Evolutionary conservation across 2,113 vertebrate species (phyloP).

Genomic region (Sterna hirundo): DNA sequence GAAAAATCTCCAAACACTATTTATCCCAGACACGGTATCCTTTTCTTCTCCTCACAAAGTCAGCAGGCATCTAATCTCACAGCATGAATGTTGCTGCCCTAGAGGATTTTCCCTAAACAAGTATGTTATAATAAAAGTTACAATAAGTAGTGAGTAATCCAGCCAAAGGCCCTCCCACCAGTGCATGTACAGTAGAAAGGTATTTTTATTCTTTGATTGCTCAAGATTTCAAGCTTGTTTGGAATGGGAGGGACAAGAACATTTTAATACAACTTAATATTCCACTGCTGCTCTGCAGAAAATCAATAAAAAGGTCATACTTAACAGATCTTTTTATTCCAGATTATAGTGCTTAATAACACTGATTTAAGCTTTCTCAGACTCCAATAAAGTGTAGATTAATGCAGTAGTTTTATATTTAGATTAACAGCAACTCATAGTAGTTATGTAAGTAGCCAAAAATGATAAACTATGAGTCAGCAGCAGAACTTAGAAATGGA

Average conservation of each 20-base stretch:
- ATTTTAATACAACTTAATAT: neutral
- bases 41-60: slow-evolving; percentile 23
- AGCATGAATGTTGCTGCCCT: neutral
- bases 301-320: neutral
- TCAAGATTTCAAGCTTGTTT: slow-evolving; percentile 20
- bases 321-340: neutral
- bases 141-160: slow-evolving; percentile 4
- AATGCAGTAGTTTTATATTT: neutral
- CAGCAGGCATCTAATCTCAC: slow-evolving; percentile 42
- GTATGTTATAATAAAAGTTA: slow-evolving; percentile 42
- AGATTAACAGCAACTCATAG: neutral
- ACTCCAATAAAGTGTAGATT: neutral
- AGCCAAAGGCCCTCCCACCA: slow-evolving; percentile 4
- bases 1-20: neutral
- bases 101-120: slow-evolving; percentile 29
- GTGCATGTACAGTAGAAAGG: neutral
- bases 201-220: slow-evolving; percentile 17
- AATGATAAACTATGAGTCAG: neutral
- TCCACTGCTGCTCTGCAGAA: neutral
- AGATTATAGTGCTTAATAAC: neutral
- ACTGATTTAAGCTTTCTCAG: neutral
- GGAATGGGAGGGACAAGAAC: neutral
- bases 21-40: neutral
- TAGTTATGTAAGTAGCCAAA: neutral
- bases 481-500: neutral